These are phyloP conservation scores for Micropoecilia bifurca DNA, from an alignment of 2,797 vertebrate genomes.

Conservation along the genomic window DNA sequence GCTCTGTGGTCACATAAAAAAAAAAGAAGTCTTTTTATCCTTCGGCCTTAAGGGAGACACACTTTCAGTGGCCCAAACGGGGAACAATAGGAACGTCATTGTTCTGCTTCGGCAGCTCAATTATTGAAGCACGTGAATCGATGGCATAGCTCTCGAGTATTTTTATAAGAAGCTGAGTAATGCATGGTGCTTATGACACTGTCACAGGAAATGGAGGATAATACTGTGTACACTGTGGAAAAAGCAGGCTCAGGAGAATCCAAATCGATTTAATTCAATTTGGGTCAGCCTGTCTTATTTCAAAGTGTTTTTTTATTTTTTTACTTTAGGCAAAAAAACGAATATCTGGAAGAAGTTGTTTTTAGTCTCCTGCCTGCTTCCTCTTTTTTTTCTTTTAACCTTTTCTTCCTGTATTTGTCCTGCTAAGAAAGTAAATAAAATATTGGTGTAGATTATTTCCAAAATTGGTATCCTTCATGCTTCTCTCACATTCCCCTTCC, in stretches of 20 bases:
- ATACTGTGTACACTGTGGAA: conserved; percentile 70
- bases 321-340: conserved; percentile 50
- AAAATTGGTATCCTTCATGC: conserved; percentile 67
- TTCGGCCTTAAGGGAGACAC: conserved; percentile 40
- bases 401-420: conserved; percentile 60
- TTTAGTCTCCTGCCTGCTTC: not conserved
- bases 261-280: conserved; percentile 76
- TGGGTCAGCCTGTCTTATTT: conserved; percentile 71
- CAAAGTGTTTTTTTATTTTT: conserved; percentile 52
- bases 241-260: conserved; percentile 69
- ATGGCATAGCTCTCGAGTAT: conserved; percentile 60
- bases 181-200: conserved; percentile 65
- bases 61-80: conserved; percentile 52
- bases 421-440: conserved; percentile 61
- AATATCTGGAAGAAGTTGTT: conserved; percentile 56
- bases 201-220: conserved; percentile 73
- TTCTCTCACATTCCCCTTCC: conserved; percentile 41
- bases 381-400: conserved; percentile 1
- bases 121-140: conserved; percentile 69
- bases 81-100: conserved; percentile 60
- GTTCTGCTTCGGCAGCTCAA: conserved; percentile 69
- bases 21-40: not conserved
- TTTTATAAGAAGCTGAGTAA: conserved; percentile 73
- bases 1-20: conserved; percentile 7
- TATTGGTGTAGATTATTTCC: conserved; percentile 64